Evolutionary conservation across 2,113 vertebrate genomes (phyloP).

Genomic region (Ivindomyrus marchei): DNA sequence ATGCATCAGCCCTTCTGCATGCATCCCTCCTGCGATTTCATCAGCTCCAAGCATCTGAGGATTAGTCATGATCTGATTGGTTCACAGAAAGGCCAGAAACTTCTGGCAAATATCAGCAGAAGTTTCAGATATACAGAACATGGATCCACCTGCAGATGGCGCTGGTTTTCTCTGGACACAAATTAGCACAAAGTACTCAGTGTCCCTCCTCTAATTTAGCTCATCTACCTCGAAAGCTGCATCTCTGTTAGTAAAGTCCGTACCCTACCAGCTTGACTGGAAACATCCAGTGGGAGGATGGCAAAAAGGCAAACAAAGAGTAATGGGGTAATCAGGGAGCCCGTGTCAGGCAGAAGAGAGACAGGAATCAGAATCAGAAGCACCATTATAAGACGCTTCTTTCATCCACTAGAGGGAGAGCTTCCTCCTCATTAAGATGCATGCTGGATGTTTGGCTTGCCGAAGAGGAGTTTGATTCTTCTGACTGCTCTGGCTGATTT

Average conservation of each 20-base stretch:
- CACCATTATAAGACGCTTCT: not conserved
- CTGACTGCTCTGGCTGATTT: not conserved
- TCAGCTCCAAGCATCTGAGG: not conserved
- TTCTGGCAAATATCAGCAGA: not conserved
- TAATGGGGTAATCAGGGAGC: not conserved
- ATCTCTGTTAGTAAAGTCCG: not conserved
- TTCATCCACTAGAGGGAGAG: not conserved
- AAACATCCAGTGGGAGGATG: not conserved
- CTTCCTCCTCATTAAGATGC: not conserved
- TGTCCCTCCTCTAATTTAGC: not conserved
- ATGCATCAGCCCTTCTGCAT: not conserved
- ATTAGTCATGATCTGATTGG: not conserved
- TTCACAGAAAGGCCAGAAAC: not conserved
- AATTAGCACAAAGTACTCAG: not conserved
- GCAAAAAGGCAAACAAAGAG: not conserved
- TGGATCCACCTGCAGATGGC: not conserved
- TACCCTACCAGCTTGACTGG: not conserved
- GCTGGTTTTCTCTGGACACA: not conserved
- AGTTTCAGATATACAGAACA: not conserved
- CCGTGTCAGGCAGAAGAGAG: not conserved
- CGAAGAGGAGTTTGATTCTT: not conserved
- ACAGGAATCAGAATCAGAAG: not conserved
- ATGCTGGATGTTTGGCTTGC: not conserved
- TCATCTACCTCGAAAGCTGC: not conserved
- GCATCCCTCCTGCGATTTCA: not conserved